These are phyloP conservation scores for Sebastes elongatus DNA, from an alignment of 2,797 vertebrate species.

Conservation along the genomic window DNA sequence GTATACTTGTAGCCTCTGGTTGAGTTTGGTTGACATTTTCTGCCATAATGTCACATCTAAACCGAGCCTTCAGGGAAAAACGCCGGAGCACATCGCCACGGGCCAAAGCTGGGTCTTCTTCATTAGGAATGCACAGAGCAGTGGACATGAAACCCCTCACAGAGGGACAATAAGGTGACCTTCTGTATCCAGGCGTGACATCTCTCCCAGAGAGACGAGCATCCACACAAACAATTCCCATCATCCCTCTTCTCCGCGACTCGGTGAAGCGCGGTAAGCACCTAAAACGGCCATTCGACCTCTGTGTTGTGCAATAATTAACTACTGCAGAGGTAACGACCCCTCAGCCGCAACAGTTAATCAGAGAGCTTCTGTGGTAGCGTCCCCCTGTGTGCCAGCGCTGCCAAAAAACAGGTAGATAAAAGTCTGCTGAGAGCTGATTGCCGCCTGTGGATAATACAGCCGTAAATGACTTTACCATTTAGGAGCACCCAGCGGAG, in stretches of 20 bases:
- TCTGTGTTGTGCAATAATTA: slow-evolving; percentile 41
- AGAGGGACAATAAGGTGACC: slow-evolving; percentile 48
- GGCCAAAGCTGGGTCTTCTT: slow-evolving; percentile 29
- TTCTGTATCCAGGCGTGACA: slow-evolving; percentile 44
- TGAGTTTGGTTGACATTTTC: slow-evolving; percentile 71
- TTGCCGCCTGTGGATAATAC: slow-evolving; percentile 21
- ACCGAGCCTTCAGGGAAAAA: slow-evolving; percentile 28
- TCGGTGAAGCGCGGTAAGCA: neutral
- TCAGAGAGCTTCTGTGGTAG: slow-evolving; percentile 6
- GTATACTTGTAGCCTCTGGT: slow-evolving; percentile 37
- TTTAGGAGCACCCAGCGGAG: slow-evolving; percentile 15
- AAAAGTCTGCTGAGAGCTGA: slow-evolving; percentile 13
- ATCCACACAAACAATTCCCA: slow-evolving; percentile 43
- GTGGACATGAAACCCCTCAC: slow-evolving; percentile 29
- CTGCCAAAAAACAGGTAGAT: slow-evolving; percentile 48
- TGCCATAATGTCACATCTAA: slow-evolving; percentile 61
- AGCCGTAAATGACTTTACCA: slow-evolving; percentile 33
- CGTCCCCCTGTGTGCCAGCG: neutral
- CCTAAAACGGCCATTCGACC: slow-evolving; percentile 39
- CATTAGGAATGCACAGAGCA: slow-evolving; percentile 57
- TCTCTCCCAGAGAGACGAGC: slow-evolving; percentile 41
- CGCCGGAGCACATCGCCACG: slow-evolving; percentile 17
- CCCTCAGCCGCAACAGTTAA: slow-evolving; percentile 32
- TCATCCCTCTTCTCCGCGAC: slow-evolving; percentile 18
- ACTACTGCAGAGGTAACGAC: slow-evolving; percentile 37